Evolutionary conservation across 2,797 vertebrate species (phyloP).

Genomic region (Octomys mimax): DNA sequence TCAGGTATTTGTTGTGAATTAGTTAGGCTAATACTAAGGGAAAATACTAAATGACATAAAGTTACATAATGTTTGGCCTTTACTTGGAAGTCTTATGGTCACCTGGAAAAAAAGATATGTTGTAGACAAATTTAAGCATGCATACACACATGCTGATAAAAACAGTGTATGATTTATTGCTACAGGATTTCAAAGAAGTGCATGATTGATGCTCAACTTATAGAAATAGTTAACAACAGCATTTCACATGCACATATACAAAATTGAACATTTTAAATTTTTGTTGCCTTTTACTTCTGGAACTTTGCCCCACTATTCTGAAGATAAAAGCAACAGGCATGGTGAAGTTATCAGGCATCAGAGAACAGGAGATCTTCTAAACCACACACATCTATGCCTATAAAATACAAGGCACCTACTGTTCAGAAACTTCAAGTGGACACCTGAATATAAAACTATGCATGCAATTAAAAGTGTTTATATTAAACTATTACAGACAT

Average conservation of each 20-base stretch:
- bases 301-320: background rate
- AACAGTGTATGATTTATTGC: background rate
- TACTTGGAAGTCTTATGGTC: background rate
- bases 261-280: background rate
- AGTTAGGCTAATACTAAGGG: background rate
- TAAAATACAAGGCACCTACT: background rate
- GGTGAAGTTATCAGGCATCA: background rate
- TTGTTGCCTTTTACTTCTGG: background rate
- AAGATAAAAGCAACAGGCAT: background rate
- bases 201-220: background rate
- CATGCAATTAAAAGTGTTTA: background rate
- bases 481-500: background rate
- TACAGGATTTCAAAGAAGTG: background rate
- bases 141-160: background rate
- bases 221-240: background rate
- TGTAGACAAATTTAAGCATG: background rate
- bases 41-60: background rate
- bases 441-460: background rate
- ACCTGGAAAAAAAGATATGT: background rate
- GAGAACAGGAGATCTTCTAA: background rate
- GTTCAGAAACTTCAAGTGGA: background rate
- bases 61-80: background rate
- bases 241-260: background rate
- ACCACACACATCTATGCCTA: background rate
- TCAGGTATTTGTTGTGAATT: constrained; percentile 13